Conservation (phyloP, 2,888 invertebrate genomes). For the Metalampra italica region DNA sequence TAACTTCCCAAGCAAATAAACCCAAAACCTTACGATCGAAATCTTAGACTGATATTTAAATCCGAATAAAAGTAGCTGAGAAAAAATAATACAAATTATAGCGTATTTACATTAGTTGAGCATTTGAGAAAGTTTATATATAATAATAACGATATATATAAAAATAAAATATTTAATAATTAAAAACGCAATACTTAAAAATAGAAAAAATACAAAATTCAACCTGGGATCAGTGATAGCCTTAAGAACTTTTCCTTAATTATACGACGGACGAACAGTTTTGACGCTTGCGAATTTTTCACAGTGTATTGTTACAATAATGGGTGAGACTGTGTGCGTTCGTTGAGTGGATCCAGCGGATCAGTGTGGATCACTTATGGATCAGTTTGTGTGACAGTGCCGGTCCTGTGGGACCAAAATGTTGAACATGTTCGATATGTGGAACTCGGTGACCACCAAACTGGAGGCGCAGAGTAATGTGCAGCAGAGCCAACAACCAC, state of each 20-base stretch:
- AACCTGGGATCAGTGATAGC: constrained; percentile 73
- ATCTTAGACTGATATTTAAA: constrained; percentile 77
- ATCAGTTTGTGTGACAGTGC: constrained; percentile 37
- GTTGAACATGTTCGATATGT: constrained; percentile 89
- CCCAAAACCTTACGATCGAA: constrained; percentile 72
- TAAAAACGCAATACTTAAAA: constrained; percentile 42
- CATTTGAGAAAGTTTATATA: constrained; percentile 76
- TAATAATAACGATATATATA: constrained; percentile 33
- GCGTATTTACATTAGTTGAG: constrained; percentile 78
- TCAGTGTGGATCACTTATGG: constrained; percentile 26
- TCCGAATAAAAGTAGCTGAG: constrained; percentile 58
- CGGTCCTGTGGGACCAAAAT: constrained; percentile 51
- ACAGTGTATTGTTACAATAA: constrained; percentile 39
- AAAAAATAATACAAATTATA: constrained; percentile 48
- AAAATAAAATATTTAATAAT: constrained; percentile 37
- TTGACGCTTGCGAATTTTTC: constrained; percentile 47
- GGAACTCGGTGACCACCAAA: constrained; percentile 87
- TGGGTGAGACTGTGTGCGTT: constrained; percentile 40
- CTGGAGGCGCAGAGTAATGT: constrained; percentile 82
- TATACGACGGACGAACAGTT: constrained; percentile 65
- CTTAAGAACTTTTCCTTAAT: constrained; percentile 47
- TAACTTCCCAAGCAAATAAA: constrained; percentile 63
- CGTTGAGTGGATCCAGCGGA: constrained; percentile 20
- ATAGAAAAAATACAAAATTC: constrained; percentile 48
- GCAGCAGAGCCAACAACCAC: constrained; percentile 84